Evolutionary conservation across 2,797 vertebrate genomes (phyloP), one percentile per base, ranked within the genome.

Genomic region (Periophthalmus magnuspinnatus): DNA sequence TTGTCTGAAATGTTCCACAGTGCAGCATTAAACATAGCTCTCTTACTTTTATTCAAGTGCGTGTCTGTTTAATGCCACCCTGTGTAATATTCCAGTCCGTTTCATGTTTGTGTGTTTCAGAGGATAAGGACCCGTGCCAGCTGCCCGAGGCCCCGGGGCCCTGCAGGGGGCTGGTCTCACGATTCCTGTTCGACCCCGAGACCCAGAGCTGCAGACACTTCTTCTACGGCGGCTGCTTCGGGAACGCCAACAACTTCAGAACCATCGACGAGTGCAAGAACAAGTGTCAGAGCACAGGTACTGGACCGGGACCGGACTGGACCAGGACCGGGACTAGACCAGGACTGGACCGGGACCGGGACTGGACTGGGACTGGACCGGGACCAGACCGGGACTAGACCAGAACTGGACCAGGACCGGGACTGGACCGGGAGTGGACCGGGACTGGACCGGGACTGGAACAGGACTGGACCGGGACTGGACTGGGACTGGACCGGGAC

Each of bases 191-290:
- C 65, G 94, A 96, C 87, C 91, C 77, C 71, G 65, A 60, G 1
- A 89, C 75, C 54, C 87, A 93, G 70, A 52, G 84, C 65, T 98
- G 97, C 86, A 93, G 88, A 66, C 41, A 32, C 0, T 97, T 98
- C 89, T 92, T 72, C 58, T 98, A 97, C 0, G 96, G 97, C 0
- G 97, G 97, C 34, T 98, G 97, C 84, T 93, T 95, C 0, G 97
- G 97, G 75, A 98, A 98, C 67, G 91, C 86, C 71, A 98, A 98
- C 90, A 98, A 98, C 82, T 98, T 98, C 83, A 81, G 54, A 70
- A 93, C 79, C 13, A 58, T 95, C 80, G 86, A 86, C 6, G 88
- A 91, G 33, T 98, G 97, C 82, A 90, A 89, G 77, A 70, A 38
- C 0, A 93, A 78, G 72, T 98, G 97, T 80, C 86, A 90, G 62